Evolutionary conservation across 92 coral and sea anemone species (phyloP).

Genomic region (Isaurus tuberculatus): DNA sequence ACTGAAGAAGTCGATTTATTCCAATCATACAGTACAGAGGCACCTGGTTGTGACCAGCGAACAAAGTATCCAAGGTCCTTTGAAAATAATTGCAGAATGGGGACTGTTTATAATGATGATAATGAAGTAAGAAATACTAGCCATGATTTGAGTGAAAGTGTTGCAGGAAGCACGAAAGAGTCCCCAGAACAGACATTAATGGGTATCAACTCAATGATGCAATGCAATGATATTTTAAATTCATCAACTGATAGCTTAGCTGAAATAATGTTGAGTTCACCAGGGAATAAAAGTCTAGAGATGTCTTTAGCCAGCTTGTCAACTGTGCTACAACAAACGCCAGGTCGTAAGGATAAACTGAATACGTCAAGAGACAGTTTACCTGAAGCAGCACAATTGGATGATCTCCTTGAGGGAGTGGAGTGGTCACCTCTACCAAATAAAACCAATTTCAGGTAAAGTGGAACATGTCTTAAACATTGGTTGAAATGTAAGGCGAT

Average conservation of each 20-base stretch:
- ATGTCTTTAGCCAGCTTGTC: not conserved
- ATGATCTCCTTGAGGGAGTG: slow-evolving; percentile 76
- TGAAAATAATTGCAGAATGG: not conserved
- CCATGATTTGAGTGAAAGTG: not conserved
- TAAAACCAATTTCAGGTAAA: slow-evolving; percentile 4
- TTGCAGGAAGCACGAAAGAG: not conserved
- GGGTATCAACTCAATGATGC: slow-evolving; percentile 28
- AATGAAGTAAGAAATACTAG: no score
- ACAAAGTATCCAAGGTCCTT: not conserved
- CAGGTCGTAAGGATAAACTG: slow-evolving; percentile 46
- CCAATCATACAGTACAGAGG: not conserved
- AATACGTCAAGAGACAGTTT: slow-evolving; percentile 80
- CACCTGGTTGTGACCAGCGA: not conserved
- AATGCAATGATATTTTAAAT: slow-evolving; percentile 16
- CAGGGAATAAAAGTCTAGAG: not conserved
- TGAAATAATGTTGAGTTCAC: slow-evolving; percentile 10
- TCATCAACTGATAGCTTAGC: slow-evolving; percentile 29
- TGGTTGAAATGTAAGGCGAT: not conserved
- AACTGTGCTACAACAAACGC: slow-evolving; percentile 31
- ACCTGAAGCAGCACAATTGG: slow-evolving; percentile 59
- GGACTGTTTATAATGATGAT: not conserved
- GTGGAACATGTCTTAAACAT: not conserved
- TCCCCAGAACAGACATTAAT: slow-evolving; percentile 43
- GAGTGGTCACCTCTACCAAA: slow-evolving; percentile 89
- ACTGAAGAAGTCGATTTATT: slow-evolving; percentile 12